These are phyloP conservation scores for Notospermus geniculatus DNA, from an alignment of 1,140 invertebrate genomes.

Conservation along the genomic window DNA sequence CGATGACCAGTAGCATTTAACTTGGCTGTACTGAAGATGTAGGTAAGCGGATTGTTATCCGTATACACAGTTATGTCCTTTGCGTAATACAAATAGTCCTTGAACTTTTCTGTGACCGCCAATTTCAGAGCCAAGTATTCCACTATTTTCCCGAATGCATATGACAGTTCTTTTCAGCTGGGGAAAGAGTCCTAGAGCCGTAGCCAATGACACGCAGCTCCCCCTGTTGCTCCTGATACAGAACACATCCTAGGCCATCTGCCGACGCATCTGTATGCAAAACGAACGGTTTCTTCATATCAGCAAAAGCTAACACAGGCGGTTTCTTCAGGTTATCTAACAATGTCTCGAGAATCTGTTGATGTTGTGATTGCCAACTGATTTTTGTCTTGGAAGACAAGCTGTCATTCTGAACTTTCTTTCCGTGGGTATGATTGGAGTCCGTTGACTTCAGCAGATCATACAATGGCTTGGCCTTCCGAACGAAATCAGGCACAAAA, in stretches of 20 bases:
- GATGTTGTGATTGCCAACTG: too few relatives aligned
- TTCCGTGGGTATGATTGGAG: neutral
- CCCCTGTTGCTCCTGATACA: conserved; percentile 45
- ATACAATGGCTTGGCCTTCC: conserved; percentile 20
- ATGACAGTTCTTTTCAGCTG: conserved; percentile 20
- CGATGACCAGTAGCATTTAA: conserved; percentile 16
- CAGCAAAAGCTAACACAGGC: conserved; percentile 39
- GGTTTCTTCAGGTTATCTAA: conserved; percentile 5
- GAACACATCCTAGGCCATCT: conserved; percentile 50
- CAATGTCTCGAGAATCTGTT: too few relatives aligned
- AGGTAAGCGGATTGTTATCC: conserved; percentile 22
- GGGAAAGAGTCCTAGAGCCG: conserved; percentile 23
- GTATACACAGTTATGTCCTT: conserved; percentile 15
- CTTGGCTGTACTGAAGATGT: conserved; percentile 16
- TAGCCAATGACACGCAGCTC: conserved; percentile 28
- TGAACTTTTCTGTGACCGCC: conserved; percentile 16
- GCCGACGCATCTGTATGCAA: conserved; percentile 56
- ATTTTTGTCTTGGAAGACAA: neutral
- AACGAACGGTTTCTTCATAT: conserved; percentile 46
- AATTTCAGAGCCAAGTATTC: conserved; percentile 23
- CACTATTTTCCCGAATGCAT: conserved; percentile 24
- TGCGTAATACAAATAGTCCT: conserved; percentile 22
- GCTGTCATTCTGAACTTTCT: conserved; percentile 4
- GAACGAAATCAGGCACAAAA: conserved; percentile 49
- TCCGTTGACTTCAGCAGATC: conserved; percentile 19